Percentiles rank a stretch among this genome's conserved stretches.
Conservation (phyloP, 2,888 invertebrate genomes). For the Tetragonisca angustula region DNA sequence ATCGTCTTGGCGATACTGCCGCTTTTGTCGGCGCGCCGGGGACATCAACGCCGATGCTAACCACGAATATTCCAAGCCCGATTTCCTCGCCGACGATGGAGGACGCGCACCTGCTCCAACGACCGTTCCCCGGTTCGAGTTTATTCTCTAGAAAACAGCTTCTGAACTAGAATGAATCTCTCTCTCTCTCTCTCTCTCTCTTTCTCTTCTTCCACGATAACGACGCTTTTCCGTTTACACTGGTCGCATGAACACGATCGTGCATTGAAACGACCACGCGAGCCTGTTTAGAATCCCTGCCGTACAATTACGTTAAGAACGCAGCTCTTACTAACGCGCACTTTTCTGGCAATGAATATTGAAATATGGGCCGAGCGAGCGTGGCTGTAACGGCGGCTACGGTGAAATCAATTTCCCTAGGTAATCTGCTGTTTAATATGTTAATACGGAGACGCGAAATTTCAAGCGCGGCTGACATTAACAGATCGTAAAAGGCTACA, state of each 20-base stretch:
- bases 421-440: slow-evolving; percentile 52
- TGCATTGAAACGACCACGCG: slow-evolving; percentile 40
- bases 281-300: slow-evolving; percentile 25
- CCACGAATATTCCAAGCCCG: slow-evolving; percentile 12
- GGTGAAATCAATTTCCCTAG: slow-evolving; percentile 18
- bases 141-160: slow-evolving; percentile 23
- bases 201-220: background rate
- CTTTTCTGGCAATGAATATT: slow-evolving; percentile 52
- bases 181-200: background rate
- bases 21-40: slow-evolving; percentile 75
- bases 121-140: slow-evolving; percentile 3
- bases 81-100: slow-evolving; percentile 22
- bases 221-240: slow-evolving; percentile 51
- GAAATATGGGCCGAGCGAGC: slow-evolving; percentile 27
- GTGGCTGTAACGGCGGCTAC: background rate
- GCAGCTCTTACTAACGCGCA: slow-evolving; percentile 48
- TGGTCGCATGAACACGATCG: slow-evolving; percentile 7
- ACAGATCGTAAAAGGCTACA: slow-evolving; percentile 59
- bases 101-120: slow-evolving; percentile 50
- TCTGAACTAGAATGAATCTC: slow-evolving; percentile 14
- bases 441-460: slow-evolving; percentile 41
- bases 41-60: slow-evolving; percentile 49
- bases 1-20: slow-evolving; percentile 66
- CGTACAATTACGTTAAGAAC: slow-evolving; percentile 42
- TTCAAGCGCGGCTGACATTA: slow-evolving; percentile 55